These are phyloP conservation scores for Propithecus perrieri DNA, from an alignment of 2,797 vertebrate species.

Conservation along the genomic window DNA sequence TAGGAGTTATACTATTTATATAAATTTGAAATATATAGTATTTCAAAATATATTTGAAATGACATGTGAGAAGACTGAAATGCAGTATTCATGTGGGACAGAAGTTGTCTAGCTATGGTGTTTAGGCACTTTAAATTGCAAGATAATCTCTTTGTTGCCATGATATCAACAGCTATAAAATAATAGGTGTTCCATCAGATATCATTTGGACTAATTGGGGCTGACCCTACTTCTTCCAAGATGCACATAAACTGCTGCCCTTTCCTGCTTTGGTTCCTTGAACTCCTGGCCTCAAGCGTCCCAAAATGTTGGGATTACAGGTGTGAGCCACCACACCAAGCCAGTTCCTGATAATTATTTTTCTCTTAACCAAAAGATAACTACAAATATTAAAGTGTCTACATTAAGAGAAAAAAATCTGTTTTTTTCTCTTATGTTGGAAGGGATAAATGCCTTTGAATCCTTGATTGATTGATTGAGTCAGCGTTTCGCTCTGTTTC, in stretches of 20 bases:
- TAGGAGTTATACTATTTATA: background rate
- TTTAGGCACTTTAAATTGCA: background rate
- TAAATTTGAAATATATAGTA: background rate
- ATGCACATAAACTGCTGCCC: background rate
- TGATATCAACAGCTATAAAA: background rate
- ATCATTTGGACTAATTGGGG: background rate
- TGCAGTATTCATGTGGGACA: background rate
- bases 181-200: background rate
- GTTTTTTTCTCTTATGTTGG: background rate
- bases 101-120: background rate
- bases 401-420: background rate
- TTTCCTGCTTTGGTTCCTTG: background rate
- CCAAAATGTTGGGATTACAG: background rate
- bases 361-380: constrained; percentile 39
- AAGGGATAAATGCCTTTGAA: background rate
- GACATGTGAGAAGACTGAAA: background rate
- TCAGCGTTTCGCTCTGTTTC: background rate
- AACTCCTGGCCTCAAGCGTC: background rate
- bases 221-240: background rate
- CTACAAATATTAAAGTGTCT: background rate
- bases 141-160: background rate
- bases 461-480: background rate
- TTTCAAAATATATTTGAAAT: constrained; percentile 7
- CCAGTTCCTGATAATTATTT: background rate
- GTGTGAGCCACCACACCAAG: background rate